Percentiles rank a stretch among this genome's conserved stretches.
Conservation (phyloP, 2,888 invertebrate species). For the Crossocerus cetratus region DNA sequence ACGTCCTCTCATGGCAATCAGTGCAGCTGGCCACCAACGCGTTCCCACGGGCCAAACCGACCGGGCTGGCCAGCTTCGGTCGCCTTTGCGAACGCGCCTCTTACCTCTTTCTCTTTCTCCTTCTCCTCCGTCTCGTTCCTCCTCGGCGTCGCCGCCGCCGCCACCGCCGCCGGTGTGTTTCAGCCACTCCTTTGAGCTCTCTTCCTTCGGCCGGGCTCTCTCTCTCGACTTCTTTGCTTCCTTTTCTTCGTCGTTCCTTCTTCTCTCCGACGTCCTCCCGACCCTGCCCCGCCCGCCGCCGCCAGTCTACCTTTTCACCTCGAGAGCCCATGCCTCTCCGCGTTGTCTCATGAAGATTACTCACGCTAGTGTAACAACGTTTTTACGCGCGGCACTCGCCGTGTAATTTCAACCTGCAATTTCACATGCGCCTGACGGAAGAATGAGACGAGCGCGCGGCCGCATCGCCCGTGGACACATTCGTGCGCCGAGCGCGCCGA, state of each 20-base stretch:
- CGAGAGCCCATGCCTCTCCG: constrained; percentile 44
- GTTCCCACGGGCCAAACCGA: constrained; percentile 74
- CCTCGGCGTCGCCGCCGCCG: not conserved
- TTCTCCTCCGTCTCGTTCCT: constrained; percentile 33
- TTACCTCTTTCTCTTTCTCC: constrained; percentile 53
- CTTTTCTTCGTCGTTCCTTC: constrained; percentile 6
- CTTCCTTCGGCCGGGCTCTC: constrained; percentile 27
- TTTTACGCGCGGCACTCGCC: constrained; percentile 46
- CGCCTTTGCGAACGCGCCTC: constrained; percentile 59
- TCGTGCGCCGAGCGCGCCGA: constrained; percentile 18
- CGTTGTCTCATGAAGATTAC: constrained; percentile 51
- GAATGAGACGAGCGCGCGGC: constrained; percentile 2
- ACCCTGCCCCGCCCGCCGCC: not conserved
- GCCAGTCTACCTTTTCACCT: constrained; percentile 36
- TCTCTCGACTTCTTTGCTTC: constrained; percentile 14
- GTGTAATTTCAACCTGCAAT: constrained; percentile 34
- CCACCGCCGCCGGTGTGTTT: not conserved
- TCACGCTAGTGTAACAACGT: constrained; percentile 47
- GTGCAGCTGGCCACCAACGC: constrained; percentile 76
- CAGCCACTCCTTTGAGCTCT: constrained; percentile 25
- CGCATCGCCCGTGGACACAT: constrained; percentile 1
- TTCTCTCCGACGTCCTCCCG: constrained; percentile 7
- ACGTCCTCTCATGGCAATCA: constrained; percentile 73
- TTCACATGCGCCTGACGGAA: constrained; percentile 14
- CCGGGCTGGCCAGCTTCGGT: constrained; percentile 59